These are phyloP conservation scores for Erpobdella octoculata DNA, from an alignment of 2,888 invertebrate genomes.

Conservation along the genomic window DNA sequence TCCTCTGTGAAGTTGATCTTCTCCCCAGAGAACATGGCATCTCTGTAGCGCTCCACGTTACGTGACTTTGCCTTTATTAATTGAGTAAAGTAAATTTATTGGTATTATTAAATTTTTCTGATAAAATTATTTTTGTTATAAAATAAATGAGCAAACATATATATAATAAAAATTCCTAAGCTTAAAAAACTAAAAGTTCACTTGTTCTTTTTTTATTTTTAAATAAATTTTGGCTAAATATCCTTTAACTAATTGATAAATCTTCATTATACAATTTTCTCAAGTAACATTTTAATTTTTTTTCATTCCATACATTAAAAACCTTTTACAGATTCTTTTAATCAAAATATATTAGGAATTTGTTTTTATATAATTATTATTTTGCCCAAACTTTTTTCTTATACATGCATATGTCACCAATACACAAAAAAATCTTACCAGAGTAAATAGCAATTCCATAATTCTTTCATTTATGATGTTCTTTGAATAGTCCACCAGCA, in stretches of 20 bases:
- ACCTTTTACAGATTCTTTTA: too few relatives aligned
- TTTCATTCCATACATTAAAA: too few relatives aligned
- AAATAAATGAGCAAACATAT: neutral
- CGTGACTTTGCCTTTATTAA: slow-evolving; percentile 61
- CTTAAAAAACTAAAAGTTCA: too few relatives aligned
- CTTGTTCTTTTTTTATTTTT: too few relatives aligned
- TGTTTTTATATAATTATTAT: too few relatives aligned
- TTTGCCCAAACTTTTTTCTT: too few relatives aligned
- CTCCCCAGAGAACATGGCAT: slow-evolving; percentile 84
- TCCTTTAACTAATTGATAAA: neutral
- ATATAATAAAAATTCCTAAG: too few relatives aligned
- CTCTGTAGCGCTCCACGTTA: slow-evolving; percentile 73
- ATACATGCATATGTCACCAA: too few relatives aligned
- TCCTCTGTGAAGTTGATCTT: slow-evolving; percentile 96
- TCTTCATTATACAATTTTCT: neutral
- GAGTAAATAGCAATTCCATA: slow-evolving; percentile 66
- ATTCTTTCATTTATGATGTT: slow-evolving; percentile 77
- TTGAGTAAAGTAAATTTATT: neutral
- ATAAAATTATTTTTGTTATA: neutral
- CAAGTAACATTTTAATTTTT: too few relatives aligned
- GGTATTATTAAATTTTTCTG: neutral
- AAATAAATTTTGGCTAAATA: too few relatives aligned
- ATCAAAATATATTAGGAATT: too few relatives aligned
- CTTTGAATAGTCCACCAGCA: slow-evolving; percentile 91
- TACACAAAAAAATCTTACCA: slow-evolving; percentile 60